Percentiles rank a stretch among this genome's conserved stretches.
Conservation (phyloP, 2,113 vertebrate species). For the Tachysurus vachellii region DNA sequence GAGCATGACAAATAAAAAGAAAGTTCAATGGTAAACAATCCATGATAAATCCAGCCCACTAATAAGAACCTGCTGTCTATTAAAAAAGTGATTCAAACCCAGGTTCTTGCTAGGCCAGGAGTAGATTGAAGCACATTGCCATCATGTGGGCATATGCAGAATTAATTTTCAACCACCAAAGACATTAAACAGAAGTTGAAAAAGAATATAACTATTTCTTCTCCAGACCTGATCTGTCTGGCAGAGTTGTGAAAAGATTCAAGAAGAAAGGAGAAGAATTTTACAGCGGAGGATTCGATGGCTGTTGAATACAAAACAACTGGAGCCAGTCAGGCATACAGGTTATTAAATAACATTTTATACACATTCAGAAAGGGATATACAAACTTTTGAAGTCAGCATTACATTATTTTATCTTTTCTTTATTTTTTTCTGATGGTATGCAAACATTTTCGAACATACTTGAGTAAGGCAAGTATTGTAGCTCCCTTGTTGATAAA, state of each 20-base stretch:
- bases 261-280: neutral
- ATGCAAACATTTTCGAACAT: neutral
- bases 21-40: neutral
- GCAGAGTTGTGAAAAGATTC: neutral
- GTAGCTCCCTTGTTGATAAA: neutral
- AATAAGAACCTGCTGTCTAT: neutral
- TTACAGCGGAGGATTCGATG: neutral
- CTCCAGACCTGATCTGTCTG: neutral
- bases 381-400: neutral
- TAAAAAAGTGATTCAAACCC: neutral
- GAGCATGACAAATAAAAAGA: constrained; percentile 3
- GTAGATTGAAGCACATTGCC: neutral
- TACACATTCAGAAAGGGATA: neutral
- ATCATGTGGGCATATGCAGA: constrained; percentile 3
- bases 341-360: neutral
- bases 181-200: neutral
- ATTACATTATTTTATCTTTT: neutral
- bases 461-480: neutral
- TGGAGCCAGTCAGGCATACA: neutral
- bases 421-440: neutral
- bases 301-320: neutral
- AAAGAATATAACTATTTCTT: neutral
- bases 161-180: neutral
- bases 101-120: neutral
- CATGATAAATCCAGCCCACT: neutral